A percentile compares a stretch with the other conserved stretches of the same genome.
Conservation (phyloP, 1,140 invertebrate species). For the Dufourea novaeangliae region DNA sequence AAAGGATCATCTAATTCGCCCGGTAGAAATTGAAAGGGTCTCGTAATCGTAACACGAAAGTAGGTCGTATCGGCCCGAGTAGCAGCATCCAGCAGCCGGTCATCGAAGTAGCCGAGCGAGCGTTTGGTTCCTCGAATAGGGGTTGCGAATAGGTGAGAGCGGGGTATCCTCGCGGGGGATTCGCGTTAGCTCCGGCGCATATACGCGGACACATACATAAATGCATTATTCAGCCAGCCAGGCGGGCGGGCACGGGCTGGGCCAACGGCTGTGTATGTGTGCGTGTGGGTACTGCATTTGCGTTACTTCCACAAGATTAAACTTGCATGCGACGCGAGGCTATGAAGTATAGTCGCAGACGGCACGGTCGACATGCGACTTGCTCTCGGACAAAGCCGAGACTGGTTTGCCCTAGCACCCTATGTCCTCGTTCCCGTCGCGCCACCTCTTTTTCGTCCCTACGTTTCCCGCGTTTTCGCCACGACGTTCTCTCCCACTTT, state of each 20-base stretch:
- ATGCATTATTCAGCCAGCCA: slow-evolving; percentile 73
- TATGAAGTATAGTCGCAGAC: slow-evolving; percentile 76
- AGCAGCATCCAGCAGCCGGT: too few relatives aligned
- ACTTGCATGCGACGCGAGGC: slow-evolving; percentile 74
- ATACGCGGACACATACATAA: slow-evolving; percentile 73
- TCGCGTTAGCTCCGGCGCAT: slow-evolving; percentile 59
- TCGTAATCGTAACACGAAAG: neutral
- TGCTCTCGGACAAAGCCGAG: slow-evolving; percentile 71
- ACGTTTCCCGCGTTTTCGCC: neutral
- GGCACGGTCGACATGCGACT: slow-evolving; percentile 70
- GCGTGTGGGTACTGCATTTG: slow-evolving; percentile 71
- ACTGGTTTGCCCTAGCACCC: slow-evolving; percentile 56
- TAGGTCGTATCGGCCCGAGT: neutral
- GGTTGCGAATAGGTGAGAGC: slow-evolving; percentile 38
- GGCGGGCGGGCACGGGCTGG: slow-evolving; percentile 7
- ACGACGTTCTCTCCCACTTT: too few relatives aligned
- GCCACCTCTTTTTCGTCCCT: neutral
- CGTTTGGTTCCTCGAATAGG: neutral
- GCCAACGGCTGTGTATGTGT: neutral
- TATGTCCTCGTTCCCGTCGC: neutral
- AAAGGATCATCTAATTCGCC: neutral
- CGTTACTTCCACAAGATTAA: slow-evolving; percentile 78
- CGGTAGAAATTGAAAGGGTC: neutral
- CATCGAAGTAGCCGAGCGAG: neutral
- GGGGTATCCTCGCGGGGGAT: slow-evolving; percentile 67